Conservation (phyloP, 1,140 invertebrate genomes). For the Orius laevigatus region DNA sequence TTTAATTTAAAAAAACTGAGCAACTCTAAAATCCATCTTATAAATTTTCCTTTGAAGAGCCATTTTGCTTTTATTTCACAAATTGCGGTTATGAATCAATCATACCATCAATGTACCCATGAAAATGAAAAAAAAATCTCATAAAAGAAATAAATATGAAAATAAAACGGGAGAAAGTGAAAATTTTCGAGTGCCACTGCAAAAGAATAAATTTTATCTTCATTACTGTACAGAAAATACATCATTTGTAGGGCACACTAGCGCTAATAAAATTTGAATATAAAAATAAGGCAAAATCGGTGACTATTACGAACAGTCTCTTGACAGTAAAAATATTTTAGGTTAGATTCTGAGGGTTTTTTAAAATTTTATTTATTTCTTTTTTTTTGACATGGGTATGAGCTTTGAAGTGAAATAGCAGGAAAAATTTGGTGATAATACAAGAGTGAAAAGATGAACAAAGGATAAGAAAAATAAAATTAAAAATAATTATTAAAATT, state of each 20-base stretch:
- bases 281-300: constrained; percentile 16
- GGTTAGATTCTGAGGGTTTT: constrained; percentile 1
- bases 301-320: constrained; percentile 16
- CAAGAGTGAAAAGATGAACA: constrained; percentile 5
- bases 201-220: neutral
- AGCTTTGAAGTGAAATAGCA: neutral
- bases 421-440: neutral
- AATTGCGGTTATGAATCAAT: too few relatives aligned
- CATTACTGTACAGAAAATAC: constrained; percentile 1
- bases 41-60: too few relatives aligned
- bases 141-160: too few relatives aligned
- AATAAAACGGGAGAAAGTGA: neutral
- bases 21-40: neutral
- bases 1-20: constrained; percentile 1
- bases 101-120: too few relatives aligned
- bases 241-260: constrained; percentile 4
- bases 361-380: neutral
- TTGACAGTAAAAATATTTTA: constrained; percentile 4
- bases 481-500: neutral
- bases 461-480: neutral
- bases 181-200: neutral
- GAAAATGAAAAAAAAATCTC: too few relatives aligned
- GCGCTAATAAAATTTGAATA: constrained; percentile 1
- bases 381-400: constrained; percentile 1
- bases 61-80: too few relatives aligned